Percentiles rank a stretch among this genome's conserved stretches.
phyloP scores from a whole-genome alignment of 1,140 invertebrate genomes.

The Solenopsis invicta region DNA sequence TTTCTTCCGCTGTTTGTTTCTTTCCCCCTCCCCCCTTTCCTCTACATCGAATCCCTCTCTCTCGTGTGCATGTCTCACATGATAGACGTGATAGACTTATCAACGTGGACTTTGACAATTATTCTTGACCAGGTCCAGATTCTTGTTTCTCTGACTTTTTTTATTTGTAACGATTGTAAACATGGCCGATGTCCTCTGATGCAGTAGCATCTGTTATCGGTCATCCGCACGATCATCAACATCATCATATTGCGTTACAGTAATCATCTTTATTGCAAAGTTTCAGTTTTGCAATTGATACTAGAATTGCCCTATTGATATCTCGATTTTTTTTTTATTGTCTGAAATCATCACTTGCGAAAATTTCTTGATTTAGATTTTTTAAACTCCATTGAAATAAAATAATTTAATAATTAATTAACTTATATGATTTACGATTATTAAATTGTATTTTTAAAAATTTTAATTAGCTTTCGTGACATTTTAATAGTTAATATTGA shows the following conservation, averaged over 20 bases:
- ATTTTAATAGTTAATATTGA: not conserved
- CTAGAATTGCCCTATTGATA: not conserved
- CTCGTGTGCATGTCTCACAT: too few species aligned
- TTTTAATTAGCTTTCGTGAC: not conserved
- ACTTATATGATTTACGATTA: not conserved
- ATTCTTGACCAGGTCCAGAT: conserved; percentile 12
- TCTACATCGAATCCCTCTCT: not conserved
- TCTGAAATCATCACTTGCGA: not conserved
- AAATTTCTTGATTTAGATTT: not conserved
- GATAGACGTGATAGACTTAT: conserved; percentile 32
- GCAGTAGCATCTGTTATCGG: conserved; percentile 17
- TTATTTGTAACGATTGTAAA: conserved; percentile 12
- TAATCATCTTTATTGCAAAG: not conserved
- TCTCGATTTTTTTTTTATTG: not conserved
- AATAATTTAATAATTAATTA: not conserved
- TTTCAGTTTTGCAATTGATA: not conserved
- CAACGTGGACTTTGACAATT: conserved; percentile 64
- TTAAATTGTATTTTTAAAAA: not conserved
- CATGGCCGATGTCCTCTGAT: not conserved
- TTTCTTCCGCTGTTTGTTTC: conserved; percentile 4
- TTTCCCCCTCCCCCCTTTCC: not conserved
- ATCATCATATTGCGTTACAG: not conserved
- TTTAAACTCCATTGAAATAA: not conserved
- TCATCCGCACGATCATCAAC: conserved; percentile 8
- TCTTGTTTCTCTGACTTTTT: not conserved